Percentiles rank a stretch among this genome's conserved stretches.
phyloP scores from a whole-genome alignment of 2,113 vertebrate genomes.

The Fukomys damarensis region DNA sequence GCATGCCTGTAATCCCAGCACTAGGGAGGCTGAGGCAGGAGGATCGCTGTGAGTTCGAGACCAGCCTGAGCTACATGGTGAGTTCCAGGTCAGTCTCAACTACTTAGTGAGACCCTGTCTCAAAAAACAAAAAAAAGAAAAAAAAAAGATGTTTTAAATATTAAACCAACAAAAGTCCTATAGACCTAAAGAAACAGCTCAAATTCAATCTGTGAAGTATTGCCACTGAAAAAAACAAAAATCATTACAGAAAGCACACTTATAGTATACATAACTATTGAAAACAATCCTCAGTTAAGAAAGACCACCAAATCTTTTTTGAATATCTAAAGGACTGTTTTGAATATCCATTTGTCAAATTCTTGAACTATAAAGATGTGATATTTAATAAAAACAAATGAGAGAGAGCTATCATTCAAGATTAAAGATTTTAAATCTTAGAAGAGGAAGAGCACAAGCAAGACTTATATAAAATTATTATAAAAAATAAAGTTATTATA shows the following conservation, averaged over 20 bases:
- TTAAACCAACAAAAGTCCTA: neutral
- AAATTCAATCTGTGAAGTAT: neutral
- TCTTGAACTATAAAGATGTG: neutral
- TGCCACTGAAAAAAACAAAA: slow-evolving; percentile 48
- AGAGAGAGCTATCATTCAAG: neutral
- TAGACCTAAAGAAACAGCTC: neutral
- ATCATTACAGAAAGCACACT: neutral
- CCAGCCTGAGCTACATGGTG: no score
- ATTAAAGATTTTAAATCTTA: neutral
- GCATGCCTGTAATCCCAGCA: no score
- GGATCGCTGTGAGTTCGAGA: no score
- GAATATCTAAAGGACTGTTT: neutral
- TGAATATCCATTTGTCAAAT: slow-evolving; percentile 12
- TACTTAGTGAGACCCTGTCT: no score
- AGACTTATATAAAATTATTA: neutral
- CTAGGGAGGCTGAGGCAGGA: no score
- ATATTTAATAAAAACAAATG: slow-evolving; percentile 39
- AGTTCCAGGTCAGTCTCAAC: no score
- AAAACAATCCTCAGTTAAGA: slow-evolving; percentile 32
- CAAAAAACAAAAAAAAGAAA: no score
- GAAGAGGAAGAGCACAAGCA: neutral
- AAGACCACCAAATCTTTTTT: slow-evolving; percentile 26
- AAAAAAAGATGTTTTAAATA: no score
- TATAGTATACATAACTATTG: neutral
- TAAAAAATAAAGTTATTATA: neutral